Conservation (phyloP, 2,797 vertebrate genomes). For the Picus viridis region DNA sequence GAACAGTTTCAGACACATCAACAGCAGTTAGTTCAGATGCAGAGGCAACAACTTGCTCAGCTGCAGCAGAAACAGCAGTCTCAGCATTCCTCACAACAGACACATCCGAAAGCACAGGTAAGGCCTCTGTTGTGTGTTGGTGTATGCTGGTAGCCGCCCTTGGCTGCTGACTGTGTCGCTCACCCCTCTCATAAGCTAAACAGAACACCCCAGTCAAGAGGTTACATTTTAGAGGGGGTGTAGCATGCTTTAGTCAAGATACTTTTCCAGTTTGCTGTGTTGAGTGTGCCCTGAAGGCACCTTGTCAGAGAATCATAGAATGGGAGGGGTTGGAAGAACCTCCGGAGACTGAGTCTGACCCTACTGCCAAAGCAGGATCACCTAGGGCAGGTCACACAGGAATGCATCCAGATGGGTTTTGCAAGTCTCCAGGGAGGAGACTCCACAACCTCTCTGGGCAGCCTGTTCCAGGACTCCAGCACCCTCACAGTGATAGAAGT, state of each 20-base stretch:
- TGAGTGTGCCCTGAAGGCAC: not conserved
- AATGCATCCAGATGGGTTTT: too few species aligned
- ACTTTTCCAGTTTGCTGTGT: not conserved
- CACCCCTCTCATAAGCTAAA: fast-evolving
- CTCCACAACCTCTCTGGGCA: too few species aligned
- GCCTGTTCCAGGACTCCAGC: too few species aligned
- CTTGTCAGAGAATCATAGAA: too few species aligned
- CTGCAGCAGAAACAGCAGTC: constrained; percentile 87
- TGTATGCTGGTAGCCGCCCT: not conserved
- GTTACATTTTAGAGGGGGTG: fast-evolving
- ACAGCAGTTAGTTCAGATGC: constrained; percentile 92
- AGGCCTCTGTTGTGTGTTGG: not conserved
- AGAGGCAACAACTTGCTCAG: constrained; percentile 89
- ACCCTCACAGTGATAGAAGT: too few species aligned
- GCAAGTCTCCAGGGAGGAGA: too few species aligned
- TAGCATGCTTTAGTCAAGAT: not conserved
- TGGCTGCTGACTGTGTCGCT: not conserved
- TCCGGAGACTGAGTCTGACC: too few species aligned
- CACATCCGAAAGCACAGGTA: constrained; percentile 84
- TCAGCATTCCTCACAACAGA: constrained; percentile 82
- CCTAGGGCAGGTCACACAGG: too few species aligned
- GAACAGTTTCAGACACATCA: constrained; percentile 92
- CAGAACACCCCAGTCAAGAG: fast-evolving
- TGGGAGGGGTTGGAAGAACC: too few species aligned
- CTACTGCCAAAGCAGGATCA: too few species aligned